A percentile compares a stretch with the other conserved stretches of the same genome.
Conservation (phyloP, 2,797 vertebrate species). For the Valencia hispanica region DNA sequence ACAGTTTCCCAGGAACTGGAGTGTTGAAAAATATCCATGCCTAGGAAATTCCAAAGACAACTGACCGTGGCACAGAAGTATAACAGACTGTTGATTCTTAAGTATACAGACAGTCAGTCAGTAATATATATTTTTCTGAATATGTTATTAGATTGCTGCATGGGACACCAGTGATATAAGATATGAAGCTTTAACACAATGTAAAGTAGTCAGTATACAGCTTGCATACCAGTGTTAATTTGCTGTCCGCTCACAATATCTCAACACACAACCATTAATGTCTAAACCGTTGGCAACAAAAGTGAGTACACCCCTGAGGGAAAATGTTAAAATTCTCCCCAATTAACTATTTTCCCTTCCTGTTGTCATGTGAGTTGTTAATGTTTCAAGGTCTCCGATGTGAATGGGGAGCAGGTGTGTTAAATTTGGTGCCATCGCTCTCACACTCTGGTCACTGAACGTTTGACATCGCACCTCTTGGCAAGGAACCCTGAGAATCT, state of each 20-base stretch:
- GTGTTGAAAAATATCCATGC: slow-evolving; percentile 13
- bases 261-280: neutral
- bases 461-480: neutral
- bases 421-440: neutral
- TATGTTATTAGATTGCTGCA: no score
- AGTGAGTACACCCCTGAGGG: neutral
- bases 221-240: neutral
- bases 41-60: slow-evolving; percentile 8
- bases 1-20: slow-evolving; percentile 6
- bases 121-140: no score
- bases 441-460: neutral
- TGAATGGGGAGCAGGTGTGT: neutral
- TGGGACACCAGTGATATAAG: no score
- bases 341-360: neutral
- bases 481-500: neutral
- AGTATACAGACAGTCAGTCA: neutral
- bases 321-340: neutral
- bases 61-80: neutral
- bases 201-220: neutral
- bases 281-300: neutral
- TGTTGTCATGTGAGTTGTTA: neutral
- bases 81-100: neutral
- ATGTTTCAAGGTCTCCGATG: neutral
- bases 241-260: no score
- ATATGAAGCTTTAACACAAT: no score